Base-by-base conservation (phyloP, 2,113 vertebrate species). In the Polypterus senegalus region DNA sequence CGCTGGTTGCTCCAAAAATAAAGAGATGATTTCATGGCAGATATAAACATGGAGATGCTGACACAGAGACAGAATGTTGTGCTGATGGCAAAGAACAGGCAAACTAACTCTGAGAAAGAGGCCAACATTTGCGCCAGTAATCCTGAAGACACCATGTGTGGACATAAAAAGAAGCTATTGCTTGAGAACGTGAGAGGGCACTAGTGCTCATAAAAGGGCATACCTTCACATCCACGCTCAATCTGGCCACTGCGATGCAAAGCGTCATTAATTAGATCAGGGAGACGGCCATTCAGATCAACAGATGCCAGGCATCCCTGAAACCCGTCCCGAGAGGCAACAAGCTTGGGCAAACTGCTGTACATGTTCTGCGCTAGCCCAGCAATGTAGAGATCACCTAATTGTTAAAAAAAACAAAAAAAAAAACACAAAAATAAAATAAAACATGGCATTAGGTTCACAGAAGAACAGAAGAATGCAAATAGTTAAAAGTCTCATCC, bases 191-290 rank as follows among this genome's bases (percentile, higher is more conserved):
- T 77, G 75, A 84, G 75, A 73, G 74, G 82, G 75, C 81, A 82
- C 79, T 73, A 52, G 71, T 70, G 57, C 63, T 80, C 77, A 70
- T 77, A 66, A 76, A 61, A 81, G 63, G 66, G 61, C 63, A 72
- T 97, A 99, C 97, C 97, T 98, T 99, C 97, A 3, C 97, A 99
- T 87, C 94, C 95, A 8, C 94, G 92, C 64, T 99, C 97, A 1
- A 98, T 99, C 86, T 98, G 94, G 48, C 97, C 97, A 0, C 93
- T 98, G 77, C 93, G 90, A 65, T 97, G 94, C 67, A 97, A 74
- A 11, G 94, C 94, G 0, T 99, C 94, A 0, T 79, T 93, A 65
- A 99, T 92, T 52, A 99, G 91, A 73, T 99, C 95, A 1, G 97
- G 97, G 6, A 99, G 85, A 9, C 94, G 93, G 0, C 97, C 95